Base-by-base conservation (phyloP, 1,140 invertebrate genomes). In the Neodiprion pinetum region DNA sequence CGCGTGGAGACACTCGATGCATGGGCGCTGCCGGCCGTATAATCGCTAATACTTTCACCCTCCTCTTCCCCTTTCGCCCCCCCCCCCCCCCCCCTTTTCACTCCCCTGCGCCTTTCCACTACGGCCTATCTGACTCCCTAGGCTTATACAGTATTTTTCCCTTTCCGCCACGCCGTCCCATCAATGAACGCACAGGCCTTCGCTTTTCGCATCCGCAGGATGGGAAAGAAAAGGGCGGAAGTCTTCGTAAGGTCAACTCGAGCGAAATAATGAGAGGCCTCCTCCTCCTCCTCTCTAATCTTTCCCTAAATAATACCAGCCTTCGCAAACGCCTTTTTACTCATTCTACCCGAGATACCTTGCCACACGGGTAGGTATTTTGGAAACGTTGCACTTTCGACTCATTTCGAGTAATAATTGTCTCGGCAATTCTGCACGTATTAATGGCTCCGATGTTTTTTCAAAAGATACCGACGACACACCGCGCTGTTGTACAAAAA, bases 11-110 rank as follows among this genome's bases (percentile, higher is more conserved):
- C 77, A 84, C 80, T 72, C 80, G 81, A 80, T 87, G 81, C 86
- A 86, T 85, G 83, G 83, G 71, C 61, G 80, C 83, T 78, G 23
- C 80, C 81, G 81, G 74, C 81, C 85, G 85, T 87, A 83, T 87
- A 87, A 87, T 87, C 84, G 85, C 84, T 87, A 86, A 86, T 87
- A 80, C 79, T 80, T 75, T 70, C 78, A 84, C 84, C 76, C 78
- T 80, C 82, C 82, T 83, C 80, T 82, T 72, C 73, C 77, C 53
- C 9, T 12, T 74, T 66, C 73, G 48, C 74, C 53, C 53, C 53
- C 17, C 17, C 17, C 17, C 17, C 17, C 17, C 17, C 0, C 14
- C 53, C 53, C 40, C 47, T 68, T 47, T 72, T 69, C 48, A 23
- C 47, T 48, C 23, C 70, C 23, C 70, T 40, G 28, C 28, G 28